Conservation (phyloP, 2,888 invertebrate genomes). For the Drosophila anomelani region DNA sequence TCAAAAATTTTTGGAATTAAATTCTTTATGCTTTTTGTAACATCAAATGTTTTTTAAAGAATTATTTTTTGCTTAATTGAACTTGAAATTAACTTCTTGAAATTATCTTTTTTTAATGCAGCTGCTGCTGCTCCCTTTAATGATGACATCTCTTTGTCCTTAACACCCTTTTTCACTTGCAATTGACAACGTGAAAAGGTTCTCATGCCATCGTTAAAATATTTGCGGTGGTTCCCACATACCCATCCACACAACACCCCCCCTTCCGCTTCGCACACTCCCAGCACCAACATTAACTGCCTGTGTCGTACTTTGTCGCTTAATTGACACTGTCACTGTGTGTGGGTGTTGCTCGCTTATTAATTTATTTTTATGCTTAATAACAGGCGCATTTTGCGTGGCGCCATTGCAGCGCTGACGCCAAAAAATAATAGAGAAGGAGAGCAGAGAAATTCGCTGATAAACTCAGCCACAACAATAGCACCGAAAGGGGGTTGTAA, state of each 20-base stretch:
- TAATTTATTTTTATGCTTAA: slow-evolving; percentile 78
- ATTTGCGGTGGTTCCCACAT: slow-evolving; percentile 52
- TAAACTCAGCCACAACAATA: slow-evolving; percentile 53
- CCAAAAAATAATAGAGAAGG: slow-evolving; percentile 7
- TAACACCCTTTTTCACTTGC: slow-evolving; percentile 19
- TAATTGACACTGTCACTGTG: slow-evolving; percentile 44
- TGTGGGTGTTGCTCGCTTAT: slow-evolving; percentile 52
- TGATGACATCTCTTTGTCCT: slow-evolving; percentile 17
- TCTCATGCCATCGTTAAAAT: slow-evolving; percentile 65
- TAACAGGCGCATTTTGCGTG: slow-evolving; percentile 56
- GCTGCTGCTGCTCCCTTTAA: slow-evolving; percentile 35
- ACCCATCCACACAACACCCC: not conserved
- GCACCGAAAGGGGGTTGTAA: slow-evolving; percentile 42
- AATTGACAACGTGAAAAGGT: slow-evolving; percentile 32
- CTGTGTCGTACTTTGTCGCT: slow-evolving; percentile 39
- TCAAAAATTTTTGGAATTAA: not conserved
- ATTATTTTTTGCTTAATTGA: too few relatives aligned
- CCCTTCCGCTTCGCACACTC: not conserved
- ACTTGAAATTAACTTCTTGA: not conserved
- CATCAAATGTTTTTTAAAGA: too few relatives aligned
- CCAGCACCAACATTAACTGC: slow-evolving; percentile 57
- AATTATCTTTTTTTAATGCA: slow-evolving; percentile 28
- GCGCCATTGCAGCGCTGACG: slow-evolving; percentile 50
- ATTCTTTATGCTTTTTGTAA: too few relatives aligned
- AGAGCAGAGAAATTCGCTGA: slow-evolving; percentile 16